These are phyloP conservation scores for Protula sp. DNA, from an alignment of 2,888 invertebrate genomes.

Conservation along the genomic window DNA sequence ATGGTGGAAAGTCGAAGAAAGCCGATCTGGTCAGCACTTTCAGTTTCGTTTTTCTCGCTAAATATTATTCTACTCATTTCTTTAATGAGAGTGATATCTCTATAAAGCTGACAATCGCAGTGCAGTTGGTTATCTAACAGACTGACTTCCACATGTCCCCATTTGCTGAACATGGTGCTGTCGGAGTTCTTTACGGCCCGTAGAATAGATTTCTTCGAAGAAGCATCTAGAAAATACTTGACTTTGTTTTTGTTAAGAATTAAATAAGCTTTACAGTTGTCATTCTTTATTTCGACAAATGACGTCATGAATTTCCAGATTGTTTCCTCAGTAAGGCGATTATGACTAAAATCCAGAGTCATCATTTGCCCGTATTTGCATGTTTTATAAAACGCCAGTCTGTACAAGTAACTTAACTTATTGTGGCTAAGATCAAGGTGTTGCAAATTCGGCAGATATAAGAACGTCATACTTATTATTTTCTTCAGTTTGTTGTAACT, in stretches of 20 bases:
- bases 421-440: slow-evolving; percentile 19
- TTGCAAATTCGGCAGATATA: slow-evolving; percentile 18
- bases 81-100: neutral
- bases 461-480: slow-evolving; percentile 24
- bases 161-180: neutral
- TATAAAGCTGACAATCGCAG: neutral
- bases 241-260: slow-evolving; percentile 15
- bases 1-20: too few relatives aligned
- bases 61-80: neutral
- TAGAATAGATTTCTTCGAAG: neutral
- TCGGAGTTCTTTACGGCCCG: neutral
- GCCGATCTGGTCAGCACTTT: too few relatives aligned
- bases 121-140: neutral
- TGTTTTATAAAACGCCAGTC: slow-evolving; percentile 22
- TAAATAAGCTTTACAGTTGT: slow-evolving; percentile 8
- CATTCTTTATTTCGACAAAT: slow-evolving; percentile 18
- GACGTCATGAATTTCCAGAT: slow-evolving; percentile 18
- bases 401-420: slow-evolving; percentile 22
- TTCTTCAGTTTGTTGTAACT: slow-evolving; percentile 20
- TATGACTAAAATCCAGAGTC: slow-evolving; percentile 13
- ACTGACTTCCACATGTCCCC: neutral
- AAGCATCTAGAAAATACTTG: slow-evolving; percentile 2
- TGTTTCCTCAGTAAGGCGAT: slow-evolving; percentile 13
- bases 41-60: neutral
- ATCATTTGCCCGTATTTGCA: slow-evolving; percentile 15